These are phyloP conservation scores for Mareca strepera DNA, from an alignment of 2,797 vertebrate genomes.

Conservation along the genomic window DNA sequence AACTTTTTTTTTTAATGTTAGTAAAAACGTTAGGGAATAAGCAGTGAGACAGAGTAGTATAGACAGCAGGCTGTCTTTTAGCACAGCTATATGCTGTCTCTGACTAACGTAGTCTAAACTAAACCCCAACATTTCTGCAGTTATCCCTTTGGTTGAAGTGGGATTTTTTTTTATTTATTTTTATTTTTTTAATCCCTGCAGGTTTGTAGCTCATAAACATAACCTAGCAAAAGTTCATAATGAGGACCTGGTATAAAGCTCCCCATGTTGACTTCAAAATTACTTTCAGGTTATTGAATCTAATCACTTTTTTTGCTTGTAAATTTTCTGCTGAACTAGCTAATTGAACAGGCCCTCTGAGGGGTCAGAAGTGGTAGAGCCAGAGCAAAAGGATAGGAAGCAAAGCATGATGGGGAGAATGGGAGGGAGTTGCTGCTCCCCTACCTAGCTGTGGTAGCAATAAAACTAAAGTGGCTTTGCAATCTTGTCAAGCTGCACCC, in stretches of 20 bases:
- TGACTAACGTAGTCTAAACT: neutral
- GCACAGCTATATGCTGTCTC: neutral
- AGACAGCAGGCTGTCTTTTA: neutral
- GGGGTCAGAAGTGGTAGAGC: neutral
- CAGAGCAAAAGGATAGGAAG: neutral
- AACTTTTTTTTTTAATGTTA: no score
- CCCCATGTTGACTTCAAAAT: neutral
- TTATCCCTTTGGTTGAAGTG: neutral
- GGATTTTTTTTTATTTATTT: no score
- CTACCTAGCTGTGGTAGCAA: neutral
- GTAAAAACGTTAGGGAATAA: neutral
- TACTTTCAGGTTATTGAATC: neutral
- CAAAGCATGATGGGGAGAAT: neutral
- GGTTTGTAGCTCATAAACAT: neutral
- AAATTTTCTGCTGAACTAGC: conserved; percentile 23
- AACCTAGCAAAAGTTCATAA: neutral
- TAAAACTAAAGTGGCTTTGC: neutral
- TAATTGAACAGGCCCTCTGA: neutral
- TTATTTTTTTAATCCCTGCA: neutral
- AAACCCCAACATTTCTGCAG: neutral
- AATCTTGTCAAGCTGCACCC: neutral
- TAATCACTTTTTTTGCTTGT: neutral
- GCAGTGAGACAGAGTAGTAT: neutral
- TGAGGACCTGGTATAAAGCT: neutral
- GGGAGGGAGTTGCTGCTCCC: neutral